Conservation (phyloP, 2,113 vertebrate genomes). For the Fregetta grallaria region DNA sequence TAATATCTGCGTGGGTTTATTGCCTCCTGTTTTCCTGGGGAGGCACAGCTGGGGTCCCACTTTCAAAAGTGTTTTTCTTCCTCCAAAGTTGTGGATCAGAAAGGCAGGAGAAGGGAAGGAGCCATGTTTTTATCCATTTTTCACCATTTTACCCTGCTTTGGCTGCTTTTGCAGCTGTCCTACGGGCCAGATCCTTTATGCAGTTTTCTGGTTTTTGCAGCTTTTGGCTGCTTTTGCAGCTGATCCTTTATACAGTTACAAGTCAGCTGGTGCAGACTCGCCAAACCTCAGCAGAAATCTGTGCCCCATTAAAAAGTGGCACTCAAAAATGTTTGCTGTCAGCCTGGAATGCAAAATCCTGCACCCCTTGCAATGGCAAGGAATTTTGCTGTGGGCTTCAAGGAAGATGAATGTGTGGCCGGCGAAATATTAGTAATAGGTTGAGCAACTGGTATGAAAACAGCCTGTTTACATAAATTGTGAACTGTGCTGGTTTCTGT, state of each 20-base stretch:
- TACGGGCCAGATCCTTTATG: not conserved
- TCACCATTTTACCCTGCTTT: not conserved
- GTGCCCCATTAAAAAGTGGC: slow-evolving; percentile 15
- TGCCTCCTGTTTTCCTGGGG: not conserved
- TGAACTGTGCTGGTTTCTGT: not conserved
- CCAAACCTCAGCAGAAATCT: slow-evolving; percentile 45
- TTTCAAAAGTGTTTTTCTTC: not conserved
- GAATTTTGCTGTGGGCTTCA: not conserved
- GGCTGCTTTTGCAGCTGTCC: not conserved
- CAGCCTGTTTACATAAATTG: not conserved
- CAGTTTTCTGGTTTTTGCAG: slow-evolving; percentile 20
- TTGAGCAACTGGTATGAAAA: slow-evolving; percentile 28
- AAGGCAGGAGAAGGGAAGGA: not conserved
- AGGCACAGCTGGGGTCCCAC: not conserved
- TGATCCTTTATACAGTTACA: not conserved
- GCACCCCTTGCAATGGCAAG: not conserved
- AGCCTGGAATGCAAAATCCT: slow-evolving; percentile 11
- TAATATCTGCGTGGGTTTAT: not conserved
- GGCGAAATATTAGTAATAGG: not conserved
- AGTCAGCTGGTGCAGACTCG: not conserved
- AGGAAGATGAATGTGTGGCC: not conserved
- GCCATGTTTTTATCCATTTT: not conserved
- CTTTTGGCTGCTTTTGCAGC: not conserved
- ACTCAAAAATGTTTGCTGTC: not conserved
- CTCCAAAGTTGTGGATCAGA: not conserved